Conservation (phyloP, 2,113 vertebrate genomes). For the Dicrurus megarhynchus region DNA sequence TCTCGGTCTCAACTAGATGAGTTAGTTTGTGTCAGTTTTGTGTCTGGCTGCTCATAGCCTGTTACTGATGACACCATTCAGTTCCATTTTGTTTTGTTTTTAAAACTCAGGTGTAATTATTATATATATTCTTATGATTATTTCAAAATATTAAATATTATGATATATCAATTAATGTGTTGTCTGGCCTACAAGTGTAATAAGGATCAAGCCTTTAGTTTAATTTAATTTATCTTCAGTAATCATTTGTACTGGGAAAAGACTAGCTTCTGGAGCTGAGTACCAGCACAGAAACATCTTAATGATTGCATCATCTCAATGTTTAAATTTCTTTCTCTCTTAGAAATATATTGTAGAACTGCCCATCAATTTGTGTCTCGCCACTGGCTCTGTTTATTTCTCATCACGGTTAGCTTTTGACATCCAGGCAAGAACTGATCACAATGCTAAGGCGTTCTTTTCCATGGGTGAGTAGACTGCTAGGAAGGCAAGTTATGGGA, state of each 20-base stretch:
- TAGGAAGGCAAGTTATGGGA: background rate
- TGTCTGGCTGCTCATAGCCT: conserved; percentile 64
- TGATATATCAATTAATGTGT: conserved; percentile 68
- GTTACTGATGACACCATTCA: conserved; percentile 66
- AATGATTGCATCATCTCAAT: conserved; percentile 79
- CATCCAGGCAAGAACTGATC: conserved; percentile 46
- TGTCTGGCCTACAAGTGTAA: conserved; percentile 72
- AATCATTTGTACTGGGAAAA: conserved; percentile 71
- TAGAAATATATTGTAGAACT: conserved; percentile 58
- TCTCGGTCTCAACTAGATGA: conserved; percentile 25
- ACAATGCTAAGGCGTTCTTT: conserved; percentile 3
- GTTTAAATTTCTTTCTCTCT: conserved; percentile 65
- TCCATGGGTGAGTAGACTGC: conserved; percentile 4
- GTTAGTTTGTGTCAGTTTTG: conserved; percentile 62
- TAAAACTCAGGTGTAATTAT: conserved; percentile 85
- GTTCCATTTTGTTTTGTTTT: conserved; percentile 75
- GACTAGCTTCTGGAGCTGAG: conserved; percentile 70
- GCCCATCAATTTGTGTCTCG: conserved; percentile 55
- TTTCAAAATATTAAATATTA: conserved; percentile 76
- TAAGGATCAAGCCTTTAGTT: conserved; percentile 71
- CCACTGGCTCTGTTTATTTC: conserved; percentile 57
- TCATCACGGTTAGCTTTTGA: conserved; percentile 33
- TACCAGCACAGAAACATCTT: conserved; percentile 77
- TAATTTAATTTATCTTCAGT: conserved; percentile 79
- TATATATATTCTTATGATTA: conserved; percentile 76